Evolutionary conservation across 2,888 invertebrate genomes (phyloP).

Genomic region (Caenorhabditis afra): DNA sequence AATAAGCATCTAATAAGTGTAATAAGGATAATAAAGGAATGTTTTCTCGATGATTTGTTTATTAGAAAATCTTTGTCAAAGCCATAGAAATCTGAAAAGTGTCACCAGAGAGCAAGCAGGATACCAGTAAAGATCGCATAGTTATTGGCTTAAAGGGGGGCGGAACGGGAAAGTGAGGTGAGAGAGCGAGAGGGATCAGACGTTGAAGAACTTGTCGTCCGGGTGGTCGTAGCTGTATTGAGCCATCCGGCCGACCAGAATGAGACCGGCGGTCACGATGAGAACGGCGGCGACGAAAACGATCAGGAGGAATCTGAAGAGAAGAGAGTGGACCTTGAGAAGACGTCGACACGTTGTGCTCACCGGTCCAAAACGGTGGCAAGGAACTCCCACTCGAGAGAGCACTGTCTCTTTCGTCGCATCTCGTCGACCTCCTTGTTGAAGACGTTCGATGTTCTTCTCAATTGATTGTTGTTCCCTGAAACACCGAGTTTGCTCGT

Average conservation of each 20-base stretch:
- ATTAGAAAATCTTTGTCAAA: conserved; percentile 27
- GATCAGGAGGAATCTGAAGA: conserved; percentile 74
- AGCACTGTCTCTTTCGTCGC: conserved; percentile 72
- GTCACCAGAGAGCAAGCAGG: conserved; percentile 53
- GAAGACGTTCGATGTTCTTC: conserved; percentile 65
- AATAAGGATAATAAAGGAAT: conserved; percentile 3
- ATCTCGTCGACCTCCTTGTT: conserved; percentile 68
- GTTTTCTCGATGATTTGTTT: background rate
- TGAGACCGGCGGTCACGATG: conserved; percentile 76
- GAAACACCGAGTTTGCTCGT: background rate
- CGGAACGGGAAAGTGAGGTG: background rate
- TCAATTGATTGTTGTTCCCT: conserved; percentile 57
- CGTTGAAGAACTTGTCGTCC: conserved; percentile 53
- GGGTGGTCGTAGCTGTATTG: conserved; percentile 72
- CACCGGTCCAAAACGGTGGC: conserved; percentile 78
- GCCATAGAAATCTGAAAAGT: conserved; percentile 49
- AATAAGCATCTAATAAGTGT: conserved; percentile 6
- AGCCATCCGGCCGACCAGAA: conserved; percentile 76
- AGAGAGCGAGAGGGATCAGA: conserved; percentile 18
- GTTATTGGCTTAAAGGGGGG: conserved; percentile 19
- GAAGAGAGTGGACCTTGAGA: background rate
- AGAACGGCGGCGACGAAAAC: conserved; percentile 72
- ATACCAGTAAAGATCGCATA: conserved; percentile 48
- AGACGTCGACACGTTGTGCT: background rate
- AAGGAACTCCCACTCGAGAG: conserved; percentile 79